Percentiles rank a stretch among this genome's conserved stretches.
Evolutionary conservation across 2,888 invertebrate genomes (phyloP).

Genomic region (Eurois occulta): DNA sequence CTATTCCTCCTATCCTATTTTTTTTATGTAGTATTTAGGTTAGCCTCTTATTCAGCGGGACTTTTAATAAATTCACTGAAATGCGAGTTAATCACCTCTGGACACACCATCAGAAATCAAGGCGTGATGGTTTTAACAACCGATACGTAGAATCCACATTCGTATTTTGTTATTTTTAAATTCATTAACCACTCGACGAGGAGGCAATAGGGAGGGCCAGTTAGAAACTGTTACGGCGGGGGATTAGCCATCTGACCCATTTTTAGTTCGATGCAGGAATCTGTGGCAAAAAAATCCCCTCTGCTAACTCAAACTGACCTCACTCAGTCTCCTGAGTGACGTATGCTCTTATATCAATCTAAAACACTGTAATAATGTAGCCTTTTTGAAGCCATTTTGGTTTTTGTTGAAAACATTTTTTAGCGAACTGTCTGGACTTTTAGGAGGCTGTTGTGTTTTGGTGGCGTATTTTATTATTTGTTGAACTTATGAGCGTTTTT

Average conservation of each 20-base stretch:
- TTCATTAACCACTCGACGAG: conserved; percentile 16
- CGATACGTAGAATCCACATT: neutral
- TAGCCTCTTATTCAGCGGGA: no score
- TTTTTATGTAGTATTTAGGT: no score
- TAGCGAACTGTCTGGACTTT: neutral
- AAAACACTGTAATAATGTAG: conserved; percentile 21
- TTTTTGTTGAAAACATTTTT: conserved; percentile 2
- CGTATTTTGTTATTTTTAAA: conserved; percentile 12
- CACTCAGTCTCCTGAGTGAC: conserved; percentile 31
- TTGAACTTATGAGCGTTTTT: neutral
- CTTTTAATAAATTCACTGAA: neutral
- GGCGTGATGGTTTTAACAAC: neutral
- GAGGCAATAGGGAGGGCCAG: conserved; percentile 14
- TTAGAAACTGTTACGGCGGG: conserved; percentile 21
- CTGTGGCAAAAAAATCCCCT: conserved; percentile 41
- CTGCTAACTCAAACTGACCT: conserved; percentile 34
- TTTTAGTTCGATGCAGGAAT: conserved; percentile 34
- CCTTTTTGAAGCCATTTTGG: conserved; percentile 15
- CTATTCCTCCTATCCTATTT: no score
- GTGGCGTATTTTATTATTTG: neutral
- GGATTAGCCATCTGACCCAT: conserved; percentile 57
- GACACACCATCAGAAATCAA: neutral
- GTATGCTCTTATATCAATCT: conserved; percentile 23
- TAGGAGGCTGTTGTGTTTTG: neutral
- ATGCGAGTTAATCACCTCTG: neutral